A percentile compares a stretch with the other conserved stretches of the same genome.
phyloP scores from a whole-genome alignment of 1,140 invertebrate genomes.

The Homarus americanus region DNA sequence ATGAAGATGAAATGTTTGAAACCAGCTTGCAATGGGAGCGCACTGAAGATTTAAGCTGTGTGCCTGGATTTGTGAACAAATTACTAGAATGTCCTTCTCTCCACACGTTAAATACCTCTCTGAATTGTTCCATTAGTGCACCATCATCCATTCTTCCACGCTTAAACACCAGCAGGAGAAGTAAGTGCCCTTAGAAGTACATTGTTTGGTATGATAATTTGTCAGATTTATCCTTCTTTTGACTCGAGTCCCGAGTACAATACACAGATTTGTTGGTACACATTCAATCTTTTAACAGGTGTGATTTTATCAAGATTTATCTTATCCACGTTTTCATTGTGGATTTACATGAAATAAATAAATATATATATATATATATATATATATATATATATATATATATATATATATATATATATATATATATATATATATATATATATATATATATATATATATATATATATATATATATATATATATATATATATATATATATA shows the following conservation, averaged over 20 bases:
- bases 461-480: background rate
- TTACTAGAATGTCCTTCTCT: conserved; percentile 33
- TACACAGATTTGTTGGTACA: too few species aligned
- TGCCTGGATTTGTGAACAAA: conserved; percentile 58
- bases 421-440: background rate
- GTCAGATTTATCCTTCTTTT: too few species aligned
- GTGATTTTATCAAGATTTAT: too few species aligned
- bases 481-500: conserved; percentile 1
- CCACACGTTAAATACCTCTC: conserved; percentile 21
- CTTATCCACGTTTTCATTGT: too few species aligned
- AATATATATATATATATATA: conserved; percentile 22
- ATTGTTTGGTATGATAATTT: too few species aligned
- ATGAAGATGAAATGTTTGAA: conserved; percentile 44
- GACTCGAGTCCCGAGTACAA: too few species aligned
- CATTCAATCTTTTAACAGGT: too few species aligned
- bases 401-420: conserved; percentile 15
- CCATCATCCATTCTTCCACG: background rate
- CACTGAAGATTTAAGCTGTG: conserved; percentile 43
- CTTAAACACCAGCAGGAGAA: conserved; percentile 19
- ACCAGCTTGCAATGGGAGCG: conserved; percentile 38
- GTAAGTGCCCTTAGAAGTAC: too few species aligned
- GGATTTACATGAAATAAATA: too few species aligned
- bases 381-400: conserved; percentile 23
- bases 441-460: background rate
- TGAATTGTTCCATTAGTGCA: conserved; percentile 40